These are phyloP conservation scores for Ophion costatus DNA, from an alignment of 2,888 invertebrate species.

Conservation along the genomic window DNA sequence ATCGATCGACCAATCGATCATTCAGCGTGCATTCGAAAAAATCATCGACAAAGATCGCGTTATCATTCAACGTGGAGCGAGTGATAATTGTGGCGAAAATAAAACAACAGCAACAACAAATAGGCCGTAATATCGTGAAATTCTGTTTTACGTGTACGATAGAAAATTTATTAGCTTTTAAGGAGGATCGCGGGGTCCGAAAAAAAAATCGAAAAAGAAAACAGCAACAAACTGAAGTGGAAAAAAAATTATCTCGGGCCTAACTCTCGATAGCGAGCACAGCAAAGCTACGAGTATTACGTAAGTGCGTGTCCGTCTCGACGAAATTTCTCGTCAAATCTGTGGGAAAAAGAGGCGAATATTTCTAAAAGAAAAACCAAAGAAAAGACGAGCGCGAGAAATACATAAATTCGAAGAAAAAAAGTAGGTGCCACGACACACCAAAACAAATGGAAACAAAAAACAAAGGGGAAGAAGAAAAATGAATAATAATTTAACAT, in stretches of 20 bases:
- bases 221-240: neutral
- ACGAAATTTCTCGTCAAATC: constrained; percentile 6
- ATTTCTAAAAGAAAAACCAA: neutral
- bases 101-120: constrained; percentile 16
- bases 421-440: too few species aligned
- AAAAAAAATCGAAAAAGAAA: constrained; percentile 33
- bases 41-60: constrained; percentile 35
- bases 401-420: too few species aligned
- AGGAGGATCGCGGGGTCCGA: constrained; percentile 41
- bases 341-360: constrained; percentile 2
- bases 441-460: neutral
- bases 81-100: neutral
- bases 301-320: constrained; percentile 10
- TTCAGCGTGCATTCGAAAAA: neutral
- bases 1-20: constrained; percentile 10
- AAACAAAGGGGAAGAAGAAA: constrained; percentile 10
- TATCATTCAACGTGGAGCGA: constrained; percentile 13
- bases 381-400: too few species aligned
- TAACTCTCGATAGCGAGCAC: constrained; percentile 16
- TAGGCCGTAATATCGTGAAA: constrained; percentile 45
- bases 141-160: constrained; percentile 40
- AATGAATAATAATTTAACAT: constrained; percentile 63
- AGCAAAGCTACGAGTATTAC: constrained; percentile 3
- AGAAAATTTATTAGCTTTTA: constrained; percentile 48
- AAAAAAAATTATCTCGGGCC: constrained; percentile 22